Evolutionary conservation across 1,140 invertebrate genomes (phyloP), one percentile per base, ranked within the genome.

Genomic region (Trichonephila clavata): DNA sequence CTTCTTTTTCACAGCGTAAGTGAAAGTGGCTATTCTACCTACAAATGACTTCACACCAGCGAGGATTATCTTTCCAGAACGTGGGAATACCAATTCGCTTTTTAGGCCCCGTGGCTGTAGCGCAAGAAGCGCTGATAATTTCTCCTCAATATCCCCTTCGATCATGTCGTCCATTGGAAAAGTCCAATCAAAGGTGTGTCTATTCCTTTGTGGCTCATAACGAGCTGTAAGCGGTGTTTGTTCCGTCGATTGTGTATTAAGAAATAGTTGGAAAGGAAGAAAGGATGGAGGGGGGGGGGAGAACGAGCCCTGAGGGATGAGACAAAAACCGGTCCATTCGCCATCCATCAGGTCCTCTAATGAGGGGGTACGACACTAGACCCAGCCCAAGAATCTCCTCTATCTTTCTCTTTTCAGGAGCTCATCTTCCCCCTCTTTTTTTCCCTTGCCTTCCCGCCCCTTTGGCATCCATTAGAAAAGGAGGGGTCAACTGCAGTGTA

Each of bases 351-450:
- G 90, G 77, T 21, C 59, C 61, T 65, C 16, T 92, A 92, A 92
- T 92, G 81, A 92, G 90, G 81, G 90, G 90, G 90, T 92, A 92
- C 68, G 89, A 90, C 89, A 90, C 89, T 81, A 50, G 86, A 61
- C 86, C 86, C 86, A 50, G 86, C 86, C 86, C 86, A 68, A 71
- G 60, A 88, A 88, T 88, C 86, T 71, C 87, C 87, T 68, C 63
- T 57, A 87, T 87, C 86, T 68, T 61, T 60, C 24, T 60, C 71
- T 61, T 81, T 90, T 77, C 89, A 81, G 89, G 89, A 90, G 87
- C 87, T 89, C 63, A 71, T 77, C 63, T 71, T 50, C 63, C 63
- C 61, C 83, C 83, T 43, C 32, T 83, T 83, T 83, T n/a, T 50
- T 83, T 83, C 21, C 65, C 65, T 24, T 68, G 21, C 24, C 27